Conservation (phyloP, 1,140 invertebrate species). For the Drosophila pruinosa region DNA sequence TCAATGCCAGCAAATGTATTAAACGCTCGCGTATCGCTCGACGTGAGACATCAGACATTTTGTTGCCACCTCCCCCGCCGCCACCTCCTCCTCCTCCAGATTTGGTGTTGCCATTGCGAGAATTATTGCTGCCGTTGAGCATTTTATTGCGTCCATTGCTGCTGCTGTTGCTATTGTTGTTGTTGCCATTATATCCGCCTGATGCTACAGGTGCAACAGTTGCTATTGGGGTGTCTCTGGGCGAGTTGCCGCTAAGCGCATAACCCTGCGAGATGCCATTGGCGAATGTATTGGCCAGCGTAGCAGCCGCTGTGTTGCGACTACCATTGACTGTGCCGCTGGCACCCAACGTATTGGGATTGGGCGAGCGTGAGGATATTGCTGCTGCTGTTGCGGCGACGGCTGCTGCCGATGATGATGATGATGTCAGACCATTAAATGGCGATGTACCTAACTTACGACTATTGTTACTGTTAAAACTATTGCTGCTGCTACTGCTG, state of each 20-base stretch:
- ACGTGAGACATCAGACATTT: slow-evolving; percentile 71
- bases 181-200: slow-evolving; percentile 1
- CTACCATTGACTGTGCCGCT: slow-evolving; percentile 66
- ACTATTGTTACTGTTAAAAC: slow-evolving; percentile 80
- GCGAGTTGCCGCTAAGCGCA: slow-evolving; percentile 68
- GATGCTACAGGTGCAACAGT: not conserved
- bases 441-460: slow-evolving; percentile 80
- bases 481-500: slow-evolving; percentile 69
- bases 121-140: slow-evolving; percentile 44
- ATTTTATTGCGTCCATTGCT: slow-evolving; percentile 62
- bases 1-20: slow-evolving; percentile 95
- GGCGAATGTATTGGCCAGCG: slow-evolving; percentile 68
- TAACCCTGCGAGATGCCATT: slow-evolving; percentile 82
- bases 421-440: slow-evolving; percentile 70
- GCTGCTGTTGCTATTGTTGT: slow-evolving; percentile 6
- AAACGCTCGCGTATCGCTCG: slow-evolving; percentile 88
- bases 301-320: slow-evolving; percentile 54
- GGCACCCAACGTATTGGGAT: slow-evolving; percentile 70
- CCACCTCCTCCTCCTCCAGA: slow-evolving; percentile 22
- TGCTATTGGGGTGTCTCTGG: too few relatives aligned
- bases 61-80: slow-evolving; percentile 27
- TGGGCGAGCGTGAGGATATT: slow-evolving; percentile 65
- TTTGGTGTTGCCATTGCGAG: slow-evolving; percentile 60
- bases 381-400: slow-evolving; percentile 16
- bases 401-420: slow-evolving; percentile 24